Evolutionary conservation across 2,113 vertebrate species (phyloP).

Genomic region (Lynx canadensis): DNA sequence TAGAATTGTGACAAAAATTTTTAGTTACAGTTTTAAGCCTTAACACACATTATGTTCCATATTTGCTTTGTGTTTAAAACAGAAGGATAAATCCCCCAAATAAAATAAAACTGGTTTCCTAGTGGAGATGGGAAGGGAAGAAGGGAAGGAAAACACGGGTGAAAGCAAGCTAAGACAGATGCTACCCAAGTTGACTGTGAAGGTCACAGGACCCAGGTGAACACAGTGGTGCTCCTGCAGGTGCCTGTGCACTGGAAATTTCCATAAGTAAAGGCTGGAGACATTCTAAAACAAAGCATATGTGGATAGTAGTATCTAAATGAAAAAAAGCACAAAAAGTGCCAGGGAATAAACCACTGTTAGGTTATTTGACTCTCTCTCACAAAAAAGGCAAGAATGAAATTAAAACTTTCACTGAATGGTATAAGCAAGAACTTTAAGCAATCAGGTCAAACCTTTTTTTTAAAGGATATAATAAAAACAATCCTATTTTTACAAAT

Average conservation of each 20-base stretch:
- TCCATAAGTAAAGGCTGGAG: not conserved
- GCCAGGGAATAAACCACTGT: not conserved
- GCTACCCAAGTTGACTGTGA: not conserved
- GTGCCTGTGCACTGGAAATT: not conserved
- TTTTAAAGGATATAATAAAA: not conserved
- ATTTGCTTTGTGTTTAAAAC: not conserved
- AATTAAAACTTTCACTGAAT: not conserved
- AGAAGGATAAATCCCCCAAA: not conserved
- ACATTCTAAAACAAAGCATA: not conserved
- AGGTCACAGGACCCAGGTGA: too few species aligned
- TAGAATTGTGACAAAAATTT: not conserved
- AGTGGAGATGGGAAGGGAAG: not conserved
- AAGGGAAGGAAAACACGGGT: too few species aligned
- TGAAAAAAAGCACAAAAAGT: not conserved
- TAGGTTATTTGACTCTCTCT: not conserved
- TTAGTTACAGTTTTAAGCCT: not conserved
- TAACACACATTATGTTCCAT: not conserved
- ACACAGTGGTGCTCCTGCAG: too few species aligned
- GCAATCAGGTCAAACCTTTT: not conserved
- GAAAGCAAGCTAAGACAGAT: not conserved
- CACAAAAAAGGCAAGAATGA: not conserved
- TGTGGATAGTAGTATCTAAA: not conserved
- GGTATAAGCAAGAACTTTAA: not conserved
- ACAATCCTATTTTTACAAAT: not conserved
- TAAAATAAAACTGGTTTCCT: not conserved